Conservation (phyloP, 2,797 vertebrate genomes). For the Centropyge bicolor region DNA sequence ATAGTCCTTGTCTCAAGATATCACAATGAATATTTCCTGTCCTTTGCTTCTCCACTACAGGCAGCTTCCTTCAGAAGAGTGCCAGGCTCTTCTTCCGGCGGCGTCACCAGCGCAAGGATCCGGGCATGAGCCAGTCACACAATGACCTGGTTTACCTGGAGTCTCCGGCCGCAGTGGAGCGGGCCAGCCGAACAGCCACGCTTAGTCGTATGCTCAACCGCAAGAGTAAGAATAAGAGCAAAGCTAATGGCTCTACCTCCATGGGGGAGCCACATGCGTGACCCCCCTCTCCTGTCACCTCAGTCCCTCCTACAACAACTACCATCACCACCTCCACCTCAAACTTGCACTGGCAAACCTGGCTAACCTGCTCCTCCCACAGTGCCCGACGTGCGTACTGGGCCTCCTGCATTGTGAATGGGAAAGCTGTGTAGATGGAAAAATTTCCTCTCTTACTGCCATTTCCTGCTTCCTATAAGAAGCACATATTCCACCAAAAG, state of each 20-base stretch:
- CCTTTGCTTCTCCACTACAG: constrained; percentile 75
- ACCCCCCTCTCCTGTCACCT: constrained; percentile 43
- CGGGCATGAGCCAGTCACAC: constrained; percentile 97
- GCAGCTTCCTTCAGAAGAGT: constrained; percentile 92
- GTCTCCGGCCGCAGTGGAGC: constrained; percentile 85
- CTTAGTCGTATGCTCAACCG: constrained; percentile 90
- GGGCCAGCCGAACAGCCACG: constrained; percentile 88
- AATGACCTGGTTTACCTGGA: constrained; percentile 96
- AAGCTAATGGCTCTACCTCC: constrained; percentile 87
- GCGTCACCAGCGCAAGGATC: constrained; percentile 94
- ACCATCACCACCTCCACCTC: constrained; percentile 55
- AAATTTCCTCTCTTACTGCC: constrained; percentile 38
- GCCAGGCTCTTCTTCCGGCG: constrained; percentile 96
- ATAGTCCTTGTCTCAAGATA: neutral
- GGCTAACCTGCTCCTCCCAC: constrained; percentile 38
- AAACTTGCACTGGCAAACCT: constrained; percentile 56
- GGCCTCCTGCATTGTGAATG: constrained; percentile 51
- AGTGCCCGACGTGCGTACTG: constrained; percentile 25
- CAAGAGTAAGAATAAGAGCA: constrained; percentile 90
- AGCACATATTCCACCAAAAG: constrained; percentile 51
- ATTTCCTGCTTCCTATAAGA: constrained; percentile 36
- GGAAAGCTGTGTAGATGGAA: constrained; percentile 52
- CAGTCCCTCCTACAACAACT: constrained; percentile 48
- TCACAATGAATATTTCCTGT: neutral
- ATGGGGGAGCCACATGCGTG: constrained; percentile 80